These are phyloP conservation scores for Desoria tigrina DNA, from an alignment of 2,888 invertebrate genomes.

Conservation along the genomic window DNA sequence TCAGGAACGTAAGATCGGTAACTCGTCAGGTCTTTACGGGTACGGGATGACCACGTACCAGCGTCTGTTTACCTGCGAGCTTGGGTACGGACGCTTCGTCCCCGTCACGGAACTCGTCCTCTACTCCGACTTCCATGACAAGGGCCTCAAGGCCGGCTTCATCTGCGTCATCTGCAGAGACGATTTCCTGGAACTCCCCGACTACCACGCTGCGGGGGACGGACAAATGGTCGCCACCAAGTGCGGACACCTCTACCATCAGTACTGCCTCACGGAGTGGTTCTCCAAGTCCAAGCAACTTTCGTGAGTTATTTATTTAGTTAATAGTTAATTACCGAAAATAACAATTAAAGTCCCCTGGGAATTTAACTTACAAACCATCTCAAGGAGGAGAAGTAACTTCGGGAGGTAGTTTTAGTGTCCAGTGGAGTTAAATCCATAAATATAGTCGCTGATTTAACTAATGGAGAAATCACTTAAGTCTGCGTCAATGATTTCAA, in stretches of 20 bases:
- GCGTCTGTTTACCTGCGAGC: slow-evolving; percentile 45
- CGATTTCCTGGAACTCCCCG: slow-evolving; percentile 43
- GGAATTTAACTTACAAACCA: not conserved
- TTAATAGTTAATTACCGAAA: not conserved
- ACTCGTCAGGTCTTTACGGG: slow-evolving; percentile 46
- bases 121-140: slow-evolving; percentile 44
- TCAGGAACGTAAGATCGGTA: slow-evolving; percentile 48
- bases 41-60: slow-evolving; percentile 40
- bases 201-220: not conserved
- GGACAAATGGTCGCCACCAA: slow-evolving; percentile 12
- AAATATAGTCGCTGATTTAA: too few species aligned
- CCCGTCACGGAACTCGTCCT: slow-evolving; percentile 46
- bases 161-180: slow-evolving; percentile 51
- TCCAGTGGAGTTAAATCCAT: too few species aligned
- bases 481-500: too few species aligned
- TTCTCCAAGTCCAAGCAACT: slow-evolving; percentile 13
- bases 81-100: slow-evolving; percentile 45
- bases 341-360: not conserved
- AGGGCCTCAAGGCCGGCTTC: slow-evolving; percentile 40
- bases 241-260: slow-evolving; percentile 25
- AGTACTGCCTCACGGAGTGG: slow-evolving; percentile 18
- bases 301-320: not conserved
- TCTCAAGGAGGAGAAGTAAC: too few species aligned
- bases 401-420: too few species aligned
- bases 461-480: too few species aligned